phyloP scores from a whole-genome alignment of 2,797 vertebrate species.

The Morelia viridis region DNA sequence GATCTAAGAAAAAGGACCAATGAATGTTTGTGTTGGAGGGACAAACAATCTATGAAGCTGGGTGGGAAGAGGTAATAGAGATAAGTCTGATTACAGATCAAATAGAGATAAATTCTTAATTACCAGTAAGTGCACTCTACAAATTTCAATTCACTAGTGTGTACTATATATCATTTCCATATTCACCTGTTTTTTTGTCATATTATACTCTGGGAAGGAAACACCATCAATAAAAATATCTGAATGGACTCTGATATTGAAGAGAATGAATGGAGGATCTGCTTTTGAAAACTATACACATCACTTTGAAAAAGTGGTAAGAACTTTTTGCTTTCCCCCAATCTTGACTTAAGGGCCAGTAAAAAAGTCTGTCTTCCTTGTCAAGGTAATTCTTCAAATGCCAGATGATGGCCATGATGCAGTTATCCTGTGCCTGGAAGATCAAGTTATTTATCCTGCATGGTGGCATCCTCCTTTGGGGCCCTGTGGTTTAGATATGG shows the following conservation, averaged over 20 bases:
- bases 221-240: not conserved
- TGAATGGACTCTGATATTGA: not conserved
- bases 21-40: not conserved
- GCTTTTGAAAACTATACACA: not conserved
- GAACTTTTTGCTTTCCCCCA: not conserved
- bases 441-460: not conserved
- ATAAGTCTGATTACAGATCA: not conserved
- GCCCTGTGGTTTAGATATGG: not conserved
- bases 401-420: not conserved
- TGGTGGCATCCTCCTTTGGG: not conserved
- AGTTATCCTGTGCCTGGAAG: not conserved
- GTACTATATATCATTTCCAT: not conserved
- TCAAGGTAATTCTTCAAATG: not conserved
- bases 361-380: not conserved
- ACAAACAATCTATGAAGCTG: not conserved
- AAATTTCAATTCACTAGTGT: not conserved
- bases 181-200: slow-evolving; percentile 1
- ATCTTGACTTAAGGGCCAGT: not conserved
- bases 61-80: not conserved
- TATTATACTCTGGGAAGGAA: not conserved
- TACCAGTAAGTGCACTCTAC: not conserved
- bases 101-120: not conserved
- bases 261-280: not conserved
- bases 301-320: not conserved
- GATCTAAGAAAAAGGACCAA: not conserved